Base-by-base conservation (phyloP, 2,797 vertebrate species). In the Lemur catta region DNA sequence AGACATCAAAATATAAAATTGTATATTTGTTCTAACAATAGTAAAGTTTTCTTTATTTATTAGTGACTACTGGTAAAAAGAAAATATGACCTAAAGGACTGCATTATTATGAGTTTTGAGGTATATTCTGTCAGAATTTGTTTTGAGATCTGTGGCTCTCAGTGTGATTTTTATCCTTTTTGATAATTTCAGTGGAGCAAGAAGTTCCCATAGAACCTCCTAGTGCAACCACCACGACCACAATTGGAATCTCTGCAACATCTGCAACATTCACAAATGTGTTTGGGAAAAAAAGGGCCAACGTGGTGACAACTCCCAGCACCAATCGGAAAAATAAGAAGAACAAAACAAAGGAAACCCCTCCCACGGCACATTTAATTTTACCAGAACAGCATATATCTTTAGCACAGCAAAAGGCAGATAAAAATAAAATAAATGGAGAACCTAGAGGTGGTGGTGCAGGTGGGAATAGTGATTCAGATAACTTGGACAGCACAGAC, bases 251-350 rank as follows among this genome's bases (percentile, higher is more conserved):
- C 97, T 99, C 99, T 94, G 99, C 99, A 91, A 99, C 99, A 97
- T 99, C 99, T 97, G 96, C 99, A 97, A 99, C 99, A 96, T 99
- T 99, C 98, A 99, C 99, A 97, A 99, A 99, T 97, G 99, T 98
- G 86, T 99, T 99, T 97, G 99, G 99, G 94, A 99, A 99, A 98
- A 99, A 99, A 98, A 99, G 99, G 96, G 99, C 99, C 93, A 99
- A 99, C 46, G 99, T 99, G 98, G 99, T 99, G 97, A 99, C 99
- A 81, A 99, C 99, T 33, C 99, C 99, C 26, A 99, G 99, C 98
- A 99, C 99, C 97, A 99, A 99, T 69, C 99, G 99, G 93, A 99
- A 99, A 98, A 99, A 99, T 98, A 99, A 99, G 99, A 99, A 99
- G 99, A 99, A 99, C 96, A 99, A 99, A 99, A 99, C 99, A 26